phyloP scores from a whole-genome alignment of 2,797 vertebrate genomes.

The Enteromius argenteus region DNA sequence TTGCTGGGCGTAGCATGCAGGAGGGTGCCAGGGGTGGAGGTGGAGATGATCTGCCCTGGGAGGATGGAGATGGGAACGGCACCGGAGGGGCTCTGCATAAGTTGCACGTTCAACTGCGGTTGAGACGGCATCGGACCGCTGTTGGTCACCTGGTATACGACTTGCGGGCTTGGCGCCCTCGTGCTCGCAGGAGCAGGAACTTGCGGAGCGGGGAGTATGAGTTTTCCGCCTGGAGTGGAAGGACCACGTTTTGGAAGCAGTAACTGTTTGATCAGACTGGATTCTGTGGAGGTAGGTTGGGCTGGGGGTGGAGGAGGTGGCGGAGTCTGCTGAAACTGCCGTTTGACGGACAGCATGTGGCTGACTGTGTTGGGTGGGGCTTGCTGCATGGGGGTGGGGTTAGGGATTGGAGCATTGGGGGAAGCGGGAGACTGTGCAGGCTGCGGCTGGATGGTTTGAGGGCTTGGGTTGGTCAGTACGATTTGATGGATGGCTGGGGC shows the following conservation, averaged over 20 bases:
- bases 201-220: constrained; percentile 97
- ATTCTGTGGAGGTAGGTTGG: constrained; percentile 93
- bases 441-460: constrained; percentile 89
- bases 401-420: constrained; percentile 80
- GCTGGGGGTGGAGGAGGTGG: constrained; percentile 80
- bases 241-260: constrained; percentile 98
- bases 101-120: constrained; percentile 94
- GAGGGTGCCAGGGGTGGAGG: constrained; percentile 89
- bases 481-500: constrained; percentile 98
- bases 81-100: constrained; percentile 86
- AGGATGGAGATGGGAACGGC: constrained; percentile 92
- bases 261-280: constrained; percentile 98
- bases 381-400: constrained; percentile 80
- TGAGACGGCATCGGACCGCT: constrained; percentile 86
- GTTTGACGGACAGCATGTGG: constrained; percentile 93
- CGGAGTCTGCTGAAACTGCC: constrained; percentile 86
- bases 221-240: constrained; percentile 95
- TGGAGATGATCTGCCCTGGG: constrained; percentile 92
- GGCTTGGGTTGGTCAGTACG: constrained; percentile 90
- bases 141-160: constrained; percentile 94
- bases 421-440: constrained; percentile 82
- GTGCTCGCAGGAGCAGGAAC: constrained; percentile 91
- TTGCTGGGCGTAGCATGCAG: constrained; percentile 91
- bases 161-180: constrained; percentile 88
- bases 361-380: constrained; percentile 90